Base-by-base conservation (phyloP, 2,113 vertebrate species). In the Casuarius casuarius region DNA sequence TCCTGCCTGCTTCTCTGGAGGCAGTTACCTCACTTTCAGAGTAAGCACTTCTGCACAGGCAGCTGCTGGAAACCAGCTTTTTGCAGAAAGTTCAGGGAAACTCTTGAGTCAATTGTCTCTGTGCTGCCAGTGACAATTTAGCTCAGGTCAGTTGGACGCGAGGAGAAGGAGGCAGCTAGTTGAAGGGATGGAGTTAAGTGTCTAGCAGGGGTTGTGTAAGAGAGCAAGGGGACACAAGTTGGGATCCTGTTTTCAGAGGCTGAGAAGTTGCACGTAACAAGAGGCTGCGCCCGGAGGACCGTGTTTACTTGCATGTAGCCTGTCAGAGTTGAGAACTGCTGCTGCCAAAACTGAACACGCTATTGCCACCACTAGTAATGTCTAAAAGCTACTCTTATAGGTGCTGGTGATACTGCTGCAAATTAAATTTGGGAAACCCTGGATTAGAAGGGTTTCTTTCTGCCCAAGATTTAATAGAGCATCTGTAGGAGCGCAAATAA, bases 141-240 rank as follows among this genome's bases (percentile, higher is more conserved):
- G 46, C 52, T 77, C 22, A 38, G 67, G 25, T 51, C 22, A 70
- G 10, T 68, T 42, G 80, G n/a, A 42, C 83, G 31, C 5, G 23
- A 92, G 31, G 42, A 12, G 15, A 86, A 88, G 62, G 13, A 5
- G 15, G 58, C n/a, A 91, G 29, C 20, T 31, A 61, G 29, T 26
- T 44, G 65, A 70, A 61, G 22, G n/a, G 10, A 65, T 76, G 31
- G 23, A 79, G 42, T 8, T 44, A n/a, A 84, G 29, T 9, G 33
- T n/a, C 21, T n/a, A 21, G 54, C 33, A 42, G 1, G 11, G 46
- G 33, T 20, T 54, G 17, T 52, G 62, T 21, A 42, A 46, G 52
- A 71, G 1, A 48, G 12, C 2, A 23, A 12, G 25, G 44, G 44
- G 31, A 77, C 46, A 25, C 22, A 38, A 11, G 7, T 0, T 52